Base-by-base conservation (phyloP, 2,888 invertebrate genomes). In the Notodonta ziczac region DNA sequence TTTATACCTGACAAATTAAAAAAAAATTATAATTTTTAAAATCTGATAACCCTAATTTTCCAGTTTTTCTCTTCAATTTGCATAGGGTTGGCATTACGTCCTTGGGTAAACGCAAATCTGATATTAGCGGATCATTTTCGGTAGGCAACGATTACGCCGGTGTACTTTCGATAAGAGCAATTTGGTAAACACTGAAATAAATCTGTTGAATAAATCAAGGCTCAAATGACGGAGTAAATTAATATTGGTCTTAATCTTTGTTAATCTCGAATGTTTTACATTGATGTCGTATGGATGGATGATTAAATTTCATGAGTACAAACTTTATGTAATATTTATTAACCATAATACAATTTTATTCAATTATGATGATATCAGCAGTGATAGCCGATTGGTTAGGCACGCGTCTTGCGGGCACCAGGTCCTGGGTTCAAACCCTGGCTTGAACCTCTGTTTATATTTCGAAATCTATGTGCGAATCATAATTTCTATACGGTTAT, bases 111-210 rank as follows among this genome's bases (percentile, higher is more conserved):
- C 89, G 88, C 89, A 86, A 89, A 86, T 87, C 81, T 78, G 81
- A 84, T 88, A 88, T 89, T 88, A 88, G 82, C 64, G 81, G 76
- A 85, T 87, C 78, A 84, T 87, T 86, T 82, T 77, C 67, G 69
- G 78, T 74, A 81, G 84, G 84, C 84, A 87, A 79, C 81, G 71
- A 78, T 77, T 79, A 81, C 74, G 72, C 64, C 68, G 67, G 67
- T 66, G 65, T 74, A 67, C 67, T 66, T 55, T 65, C 65, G 76
- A 73, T 80, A 76, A 76, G 68, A 66, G 62, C 71, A 73, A 72
- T 71, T 72, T 63, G 64, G 71, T 69, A 70, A 73, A 71, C 69
- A 74, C 65, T 64, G 62, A 68, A 74, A 76, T 69, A 71, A 68
- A 67, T 76, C 65, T 55, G 58, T 63, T 69, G 77, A 74, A 76